Evolutionary conservation across 2,113 vertebrate species (phyloP).

Genomic region (Prunella himalayana): DNA sequence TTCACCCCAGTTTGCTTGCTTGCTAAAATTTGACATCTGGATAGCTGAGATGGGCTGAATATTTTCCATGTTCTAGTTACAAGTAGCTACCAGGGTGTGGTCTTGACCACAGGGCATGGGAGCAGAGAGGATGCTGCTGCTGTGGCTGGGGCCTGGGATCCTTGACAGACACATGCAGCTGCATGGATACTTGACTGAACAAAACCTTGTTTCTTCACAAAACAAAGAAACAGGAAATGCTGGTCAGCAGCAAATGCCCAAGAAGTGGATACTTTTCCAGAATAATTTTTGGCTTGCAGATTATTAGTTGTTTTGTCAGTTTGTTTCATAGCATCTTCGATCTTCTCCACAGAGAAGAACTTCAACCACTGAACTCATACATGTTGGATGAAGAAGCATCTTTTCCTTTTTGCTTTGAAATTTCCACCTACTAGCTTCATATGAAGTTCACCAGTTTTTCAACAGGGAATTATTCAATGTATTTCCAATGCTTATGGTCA

Average conservation of each 20-base stretch:
- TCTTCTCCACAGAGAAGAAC: not conserved
- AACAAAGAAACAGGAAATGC: not conserved
- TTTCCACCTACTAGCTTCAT: not conserved
- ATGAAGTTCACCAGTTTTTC: not conserved
- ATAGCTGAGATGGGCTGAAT: not conserved
- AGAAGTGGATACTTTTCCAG: not conserved
- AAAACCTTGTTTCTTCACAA: not conserved
- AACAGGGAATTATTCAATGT: not conserved
- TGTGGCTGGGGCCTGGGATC: not conserved
- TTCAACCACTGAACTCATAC: fast-evolving
- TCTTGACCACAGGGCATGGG: fast-evolving
- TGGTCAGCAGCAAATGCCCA: not conserved
- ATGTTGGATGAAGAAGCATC: not conserved
- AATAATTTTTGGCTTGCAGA: not conserved
- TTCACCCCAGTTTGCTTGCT: not conserved
- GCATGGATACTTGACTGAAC: not conserved
- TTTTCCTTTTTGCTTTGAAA: not conserved
- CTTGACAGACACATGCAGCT: not conserved
- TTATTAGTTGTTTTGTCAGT: not conserved
- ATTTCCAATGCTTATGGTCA: not conserved
- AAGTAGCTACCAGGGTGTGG: fast-evolving
- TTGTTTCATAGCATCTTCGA: not conserved
- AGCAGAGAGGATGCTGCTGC: not conserved
- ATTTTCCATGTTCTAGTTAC: not conserved
- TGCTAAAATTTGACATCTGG: not conserved